Conservation (phyloP, 2,888 invertebrate genomes). For the Biston betularia region DNA sequence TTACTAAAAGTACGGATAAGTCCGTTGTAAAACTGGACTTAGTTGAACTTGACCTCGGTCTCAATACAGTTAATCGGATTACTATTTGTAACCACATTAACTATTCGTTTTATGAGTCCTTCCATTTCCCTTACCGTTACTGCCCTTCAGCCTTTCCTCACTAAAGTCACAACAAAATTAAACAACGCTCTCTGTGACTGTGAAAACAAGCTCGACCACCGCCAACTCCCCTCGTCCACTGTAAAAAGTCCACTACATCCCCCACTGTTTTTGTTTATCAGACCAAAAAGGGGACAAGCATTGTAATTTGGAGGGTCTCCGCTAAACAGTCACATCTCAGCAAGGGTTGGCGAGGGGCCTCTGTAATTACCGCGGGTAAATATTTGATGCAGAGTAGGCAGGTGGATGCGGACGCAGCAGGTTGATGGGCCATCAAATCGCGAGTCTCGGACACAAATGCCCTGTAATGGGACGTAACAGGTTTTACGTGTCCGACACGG, state of each 20-base stretch:
- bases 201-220: constrained; percentile 13
- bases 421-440: constrained; percentile 16
- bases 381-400: constrained; percentile 43
- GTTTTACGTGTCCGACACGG: constrained; percentile 1
- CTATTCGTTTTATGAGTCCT: background rate
- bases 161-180: constrained; percentile 31
- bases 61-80: background rate
- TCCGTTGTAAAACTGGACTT: background rate
- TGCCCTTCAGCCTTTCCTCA: background rate
- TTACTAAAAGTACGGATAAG: background rate
- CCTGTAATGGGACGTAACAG: constrained; percentile 15
- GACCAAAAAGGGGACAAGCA: constrained; percentile 37
- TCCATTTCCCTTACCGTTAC: background rate
- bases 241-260: constrained; percentile 38
- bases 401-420: constrained; percentile 13
- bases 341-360: constrained; percentile 45
- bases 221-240: constrained; percentile 38
- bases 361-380: constrained; percentile 41
- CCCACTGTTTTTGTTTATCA: constrained; percentile 44
- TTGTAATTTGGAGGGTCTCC: constrained; percentile 40
- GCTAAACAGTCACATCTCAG: constrained; percentile 45
- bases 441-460: constrained; percentile 8
- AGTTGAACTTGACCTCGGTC: background rate
- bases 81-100: background rate
- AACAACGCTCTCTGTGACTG: constrained; percentile 24